Conservation (phyloP, 2,113 vertebrate genomes). For the Pelodiscus sinensis region DNA sequence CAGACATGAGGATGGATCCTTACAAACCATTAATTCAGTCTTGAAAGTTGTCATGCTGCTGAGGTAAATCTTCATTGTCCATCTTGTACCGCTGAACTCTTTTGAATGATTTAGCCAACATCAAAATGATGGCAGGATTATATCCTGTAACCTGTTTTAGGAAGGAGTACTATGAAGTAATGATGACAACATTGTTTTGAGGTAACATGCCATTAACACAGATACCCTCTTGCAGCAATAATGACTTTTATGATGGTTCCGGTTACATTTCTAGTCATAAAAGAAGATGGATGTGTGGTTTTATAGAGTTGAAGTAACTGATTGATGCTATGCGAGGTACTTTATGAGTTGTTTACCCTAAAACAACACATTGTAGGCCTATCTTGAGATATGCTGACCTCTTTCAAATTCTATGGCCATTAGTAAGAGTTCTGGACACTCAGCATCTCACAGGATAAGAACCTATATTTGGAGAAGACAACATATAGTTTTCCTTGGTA, state of each 20-base stretch:
- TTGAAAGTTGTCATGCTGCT: not conserved
- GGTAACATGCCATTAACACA: not conserved
- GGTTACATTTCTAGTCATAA: not conserved
- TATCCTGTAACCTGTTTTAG: not conserved
- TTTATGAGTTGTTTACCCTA: constrained; percentile 49
- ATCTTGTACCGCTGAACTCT: not conserved
- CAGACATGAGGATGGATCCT: not conserved
- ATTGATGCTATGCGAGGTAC: constrained; percentile 49
- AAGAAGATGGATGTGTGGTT: not conserved
- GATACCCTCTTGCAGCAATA: not conserved
- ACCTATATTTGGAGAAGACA: not conserved
- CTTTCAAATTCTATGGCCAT: not conserved
- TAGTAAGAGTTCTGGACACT: not conserved
- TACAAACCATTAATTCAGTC: not conserved
- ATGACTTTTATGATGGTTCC: not conserved
- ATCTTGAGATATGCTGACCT: constrained; percentile 22
- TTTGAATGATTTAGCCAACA: not conserved
- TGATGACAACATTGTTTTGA: not conserved
- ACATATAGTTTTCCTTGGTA: not conserved
- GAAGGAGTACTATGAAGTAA: not conserved
- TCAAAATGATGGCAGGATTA: not conserved
- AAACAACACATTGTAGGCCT: constrained; percentile 27
- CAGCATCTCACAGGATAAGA: not conserved
- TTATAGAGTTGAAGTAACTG: constrained; percentile 30
- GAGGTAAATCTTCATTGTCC: not conserved